These are phyloP conservation scores for Cheiracanthium punctorium DNA, from an alignment of 2,888 invertebrate genomes.

Conservation along the genomic window DNA sequence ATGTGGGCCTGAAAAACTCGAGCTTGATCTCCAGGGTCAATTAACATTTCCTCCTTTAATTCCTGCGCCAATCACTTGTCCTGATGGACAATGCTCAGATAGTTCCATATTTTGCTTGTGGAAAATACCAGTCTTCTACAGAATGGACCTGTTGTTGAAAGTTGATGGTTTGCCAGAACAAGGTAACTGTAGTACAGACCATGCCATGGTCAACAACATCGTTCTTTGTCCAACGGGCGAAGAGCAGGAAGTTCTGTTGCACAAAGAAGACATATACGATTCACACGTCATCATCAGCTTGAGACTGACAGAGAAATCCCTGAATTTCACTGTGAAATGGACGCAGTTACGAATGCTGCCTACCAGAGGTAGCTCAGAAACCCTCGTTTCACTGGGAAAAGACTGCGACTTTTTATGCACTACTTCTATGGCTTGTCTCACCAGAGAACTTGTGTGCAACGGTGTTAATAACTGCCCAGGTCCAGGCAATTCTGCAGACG, in stretches of 20 bases:
- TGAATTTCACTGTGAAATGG: conserved; percentile 66
- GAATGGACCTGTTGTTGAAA: conserved; percentile 67
- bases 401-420: conserved; percentile 92
- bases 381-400: conserved; percentile 66
- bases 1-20: conserved; percentile 73
- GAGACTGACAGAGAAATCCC: conserved; percentile 27
- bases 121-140: conserved; percentile 67
- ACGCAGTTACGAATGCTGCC: conserved; percentile 69
- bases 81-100: conserved; percentile 35
- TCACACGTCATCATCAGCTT: conserved; percentile 54
- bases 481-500: conserved; percentile 75
- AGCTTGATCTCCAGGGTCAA: conserved; percentile 67
- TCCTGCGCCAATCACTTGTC: conserved; percentile 25
- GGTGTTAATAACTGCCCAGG: conserved; percentile 86
- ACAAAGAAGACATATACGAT: conserved; percentile 53
- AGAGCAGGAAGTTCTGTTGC: conserved; percentile 47
- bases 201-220: conserved; percentile 36
- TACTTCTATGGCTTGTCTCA: conserved; percentile 87
- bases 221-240: conserved; percentile 42
- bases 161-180: conserved; percentile 41
- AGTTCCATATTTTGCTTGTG: conserved; percentile 50
- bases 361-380: conserved; percentile 55
- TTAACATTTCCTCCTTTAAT: conserved; percentile 57
- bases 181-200: conserved; percentile 53
- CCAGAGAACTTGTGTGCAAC: conserved; percentile 88